These are phyloP conservation scores for Mesorhabditis belari DNA, from an alignment of 2,888 invertebrate genomes.

Conservation along the genomic window DNA sequence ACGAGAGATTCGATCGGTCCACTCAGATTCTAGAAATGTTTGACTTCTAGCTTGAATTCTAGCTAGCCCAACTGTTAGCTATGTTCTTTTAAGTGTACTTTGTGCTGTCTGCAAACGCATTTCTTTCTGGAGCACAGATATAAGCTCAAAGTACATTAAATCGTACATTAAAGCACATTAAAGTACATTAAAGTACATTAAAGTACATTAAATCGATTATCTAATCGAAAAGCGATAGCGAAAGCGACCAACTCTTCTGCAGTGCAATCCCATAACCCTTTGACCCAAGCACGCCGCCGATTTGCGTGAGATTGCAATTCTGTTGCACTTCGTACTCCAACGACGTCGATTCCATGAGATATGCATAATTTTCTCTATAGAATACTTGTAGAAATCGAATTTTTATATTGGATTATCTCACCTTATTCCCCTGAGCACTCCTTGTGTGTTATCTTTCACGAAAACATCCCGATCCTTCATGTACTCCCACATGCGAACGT, in stretches of 20 bases:
- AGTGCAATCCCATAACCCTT: slow-evolving; percentile 95
- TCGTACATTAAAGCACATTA: too few species aligned
- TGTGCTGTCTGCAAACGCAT: not conserved
- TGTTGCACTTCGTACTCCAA: slow-evolving; percentile 84
- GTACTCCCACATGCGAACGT: slow-evolving; percentile 57
- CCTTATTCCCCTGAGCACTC: slow-evolving; percentile 43
- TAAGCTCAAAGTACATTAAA: too few species aligned
- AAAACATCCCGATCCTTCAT: slow-evolving; percentile 53
- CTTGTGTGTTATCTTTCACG: slow-evolving; percentile 41
- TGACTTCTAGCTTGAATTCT: not conserved
- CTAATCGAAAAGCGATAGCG: too few species aligned
- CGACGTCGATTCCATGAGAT: slow-evolving; percentile 96
- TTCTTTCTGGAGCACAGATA: not conserved
- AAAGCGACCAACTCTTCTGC: slow-evolving; percentile 25
- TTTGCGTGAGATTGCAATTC: slow-evolving; percentile 92
- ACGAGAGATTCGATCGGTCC: slow-evolving; percentile 91
- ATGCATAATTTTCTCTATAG: slow-evolving; percentile 83
- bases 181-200: too few species aligned
- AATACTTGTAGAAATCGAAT: slow-evolving; percentile 58
- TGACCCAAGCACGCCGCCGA: slow-evolving; percentile 78
- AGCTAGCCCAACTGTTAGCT: too few species aligned
- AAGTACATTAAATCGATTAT: too few species aligned
- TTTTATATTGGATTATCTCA: slow-evolving; percentile 60
- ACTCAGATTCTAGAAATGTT: slow-evolving; percentile 69
- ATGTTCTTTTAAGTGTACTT: not conserved